Base-by-base conservation (phyloP, 1,140 invertebrate species). In the Nylanderia fulva region DNA sequence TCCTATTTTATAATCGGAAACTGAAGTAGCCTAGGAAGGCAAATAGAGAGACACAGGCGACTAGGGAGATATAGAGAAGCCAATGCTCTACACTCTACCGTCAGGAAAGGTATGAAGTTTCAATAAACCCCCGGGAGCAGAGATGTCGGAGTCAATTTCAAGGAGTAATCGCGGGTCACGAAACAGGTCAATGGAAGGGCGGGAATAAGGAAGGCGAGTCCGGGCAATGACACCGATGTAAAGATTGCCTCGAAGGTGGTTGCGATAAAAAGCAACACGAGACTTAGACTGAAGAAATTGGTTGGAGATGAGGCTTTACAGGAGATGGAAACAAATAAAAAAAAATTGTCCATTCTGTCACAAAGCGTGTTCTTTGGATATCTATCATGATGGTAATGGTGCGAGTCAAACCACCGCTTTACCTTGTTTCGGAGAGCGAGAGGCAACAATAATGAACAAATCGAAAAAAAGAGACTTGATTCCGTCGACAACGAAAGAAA, bases 111-210 rank as follows among this genome's bases (percentile, higher is more conserved):
- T 71, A 86, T 66, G 66, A 87, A 87, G 85, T 85, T 85, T 89
- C 88, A 83, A 90, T 90, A 90, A 90, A 85, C 54, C 71, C 71
- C 36, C 71, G 56, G 54, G 74, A 88, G 85, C 58, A 75, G 72
- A 82, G 86, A 85, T 79, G 86, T 90, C 76, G 82, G 76, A 87
- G 89, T 90, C 86, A 83, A 90, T 90, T 90, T 88, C 86, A 80
- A 52, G 52, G 66, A 84, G 68, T 86, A 86, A 90, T 90, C 84
- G 83, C 33, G 45, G 83, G 86, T 86, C 74, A 87, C 82, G 85
- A 85, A 76, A 75, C 72, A 61, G 71, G 33, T 85, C 72, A 63
- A 87, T 45, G 71, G 63, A 83, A 77, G 60, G 39, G 45, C 56
- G 45, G 68, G 64, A 83, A 80, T 69, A 74, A 76, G 52, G 84